Evolutionary conservation across 1,140 invertebrate species (phyloP).

Genomic region (Gonioctena quinquepunctata): DNA sequence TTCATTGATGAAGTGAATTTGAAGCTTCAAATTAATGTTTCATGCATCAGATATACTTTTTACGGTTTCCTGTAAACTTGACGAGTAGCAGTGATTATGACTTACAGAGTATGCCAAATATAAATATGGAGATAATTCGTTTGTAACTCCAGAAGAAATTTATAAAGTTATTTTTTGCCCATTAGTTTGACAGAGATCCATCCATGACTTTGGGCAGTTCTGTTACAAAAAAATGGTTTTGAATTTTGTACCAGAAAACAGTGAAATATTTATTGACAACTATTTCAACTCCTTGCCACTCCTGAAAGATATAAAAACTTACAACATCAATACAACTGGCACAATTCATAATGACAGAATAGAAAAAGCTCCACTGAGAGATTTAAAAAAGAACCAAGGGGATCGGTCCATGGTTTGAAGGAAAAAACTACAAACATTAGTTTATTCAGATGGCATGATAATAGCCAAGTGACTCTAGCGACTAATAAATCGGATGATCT

Average conservation of each 20-base stretch:
- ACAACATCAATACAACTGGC: slow-evolving; percentile 22
- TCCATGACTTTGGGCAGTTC: not conserved
- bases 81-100: too few species aligned
- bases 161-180: too few species aligned
- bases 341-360: slow-evolving; percentile 28
- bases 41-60: too few species aligned
- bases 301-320: slow-evolving; percentile 19
- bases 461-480: slow-evolving; percentile 32
- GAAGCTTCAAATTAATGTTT: too few species aligned
- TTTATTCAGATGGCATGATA: slow-evolving; percentile 37
- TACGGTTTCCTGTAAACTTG: too few species aligned
- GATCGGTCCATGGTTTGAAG: not conserved
- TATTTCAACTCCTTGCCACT: slow-evolving; percentile 29
- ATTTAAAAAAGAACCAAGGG: slow-evolving; percentile 14
- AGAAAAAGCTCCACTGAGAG: slow-evolving; percentile 19
- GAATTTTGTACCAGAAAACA: not conserved
- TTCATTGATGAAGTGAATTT: too few species aligned
- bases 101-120: too few species aligned
- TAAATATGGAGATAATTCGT: too few species aligned
- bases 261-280: slow-evolving; percentile 33
- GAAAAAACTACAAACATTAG: slow-evolving; percentile 12
- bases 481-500: slow-evolving; percentile 8
- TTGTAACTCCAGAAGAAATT: too few species aligned
- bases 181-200: not conserved
- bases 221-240: not conserved